Percentiles rank a stretch among this genome's conserved stretches.
phyloP scores from a whole-genome alignment of 2,888 invertebrate species.

The Mechanitis messenoides region DNA sequence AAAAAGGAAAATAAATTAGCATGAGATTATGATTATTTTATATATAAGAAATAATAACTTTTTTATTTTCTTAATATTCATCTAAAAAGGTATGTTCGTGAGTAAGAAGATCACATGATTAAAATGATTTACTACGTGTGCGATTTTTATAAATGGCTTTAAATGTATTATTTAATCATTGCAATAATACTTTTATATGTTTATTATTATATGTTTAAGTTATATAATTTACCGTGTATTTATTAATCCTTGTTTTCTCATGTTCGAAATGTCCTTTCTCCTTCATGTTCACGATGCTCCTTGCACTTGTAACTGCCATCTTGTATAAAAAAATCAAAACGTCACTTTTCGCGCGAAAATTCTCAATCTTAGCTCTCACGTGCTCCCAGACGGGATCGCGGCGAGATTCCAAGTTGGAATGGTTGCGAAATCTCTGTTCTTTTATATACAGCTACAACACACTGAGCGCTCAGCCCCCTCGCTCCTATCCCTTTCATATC shows the following conservation, averaged over 20 bases:
- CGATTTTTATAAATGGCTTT: too few species aligned
- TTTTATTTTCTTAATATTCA: too few species aligned
- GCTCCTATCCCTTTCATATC: slow-evolving; percentile 59
- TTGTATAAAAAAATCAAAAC: slow-evolving; percentile 40
- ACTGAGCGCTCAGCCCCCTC: slow-evolving; percentile 52
- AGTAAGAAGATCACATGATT: too few species aligned
- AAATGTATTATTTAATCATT: neutral
- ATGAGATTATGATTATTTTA: too few species aligned
- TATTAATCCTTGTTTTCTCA: slow-evolving; percentile 63
- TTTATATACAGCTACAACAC: slow-evolving; percentile 63
- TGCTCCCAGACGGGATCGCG: slow-evolving; percentile 59
- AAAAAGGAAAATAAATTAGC: neutral
- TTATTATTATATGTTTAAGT: neutral
- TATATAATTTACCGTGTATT: slow-evolving; percentile 62
- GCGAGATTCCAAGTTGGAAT: slow-evolving; percentile 69
- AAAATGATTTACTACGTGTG: too few species aligned
- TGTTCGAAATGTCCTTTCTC: slow-evolving; percentile 62
- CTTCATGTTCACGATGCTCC: slow-evolving; percentile 62
- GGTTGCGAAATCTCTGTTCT: slow-evolving; percentile 67
- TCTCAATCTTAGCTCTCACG: slow-evolving; percentile 52
- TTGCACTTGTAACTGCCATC: slow-evolving; percentile 69
- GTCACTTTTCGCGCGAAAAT: slow-evolving; percentile 59
- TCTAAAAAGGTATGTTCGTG: too few species aligned
- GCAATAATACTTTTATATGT: neutral
- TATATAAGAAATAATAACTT: too few species aligned